Conservation (phyloP, 2,113 vertebrate species). For the Vulpes vulpes region DNA sequence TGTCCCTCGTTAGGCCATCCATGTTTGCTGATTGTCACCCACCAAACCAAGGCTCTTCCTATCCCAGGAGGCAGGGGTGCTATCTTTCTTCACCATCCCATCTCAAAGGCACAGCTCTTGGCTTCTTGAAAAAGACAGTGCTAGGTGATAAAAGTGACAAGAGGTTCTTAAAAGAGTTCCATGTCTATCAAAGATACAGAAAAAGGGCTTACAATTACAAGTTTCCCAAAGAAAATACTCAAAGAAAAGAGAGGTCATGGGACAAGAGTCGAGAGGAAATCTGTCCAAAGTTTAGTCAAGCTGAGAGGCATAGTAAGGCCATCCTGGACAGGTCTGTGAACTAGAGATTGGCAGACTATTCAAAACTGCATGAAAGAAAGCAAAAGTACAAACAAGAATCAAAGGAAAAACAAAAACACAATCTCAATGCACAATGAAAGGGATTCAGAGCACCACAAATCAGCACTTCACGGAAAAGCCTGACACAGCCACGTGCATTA, state of each 20-base stretch:
- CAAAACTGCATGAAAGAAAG: neutral
- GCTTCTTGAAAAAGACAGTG: neutral
- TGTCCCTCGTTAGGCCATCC: neutral
- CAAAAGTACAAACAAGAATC: neutral
- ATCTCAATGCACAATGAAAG: neutral
- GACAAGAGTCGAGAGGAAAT: neutral
- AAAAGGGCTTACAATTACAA: neutral
- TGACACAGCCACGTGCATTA: fast-evolving
- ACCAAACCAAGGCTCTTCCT: too few relatives aligned
- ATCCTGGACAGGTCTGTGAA: neutral
- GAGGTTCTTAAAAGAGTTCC: neutral
- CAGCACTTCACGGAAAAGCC: fast-evolving
- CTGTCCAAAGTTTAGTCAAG: neutral
- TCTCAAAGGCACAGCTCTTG: neutral
- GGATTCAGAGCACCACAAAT: fast-evolving
- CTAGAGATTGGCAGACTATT: neutral
- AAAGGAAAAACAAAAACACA: neutral
- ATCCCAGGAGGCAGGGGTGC: neutral
- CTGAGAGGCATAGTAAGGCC: too few relatives aligned
- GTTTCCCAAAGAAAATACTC: neutral
- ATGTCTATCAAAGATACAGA: neutral
- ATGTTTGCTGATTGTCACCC: neutral
- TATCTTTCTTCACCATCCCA: fast-evolving
- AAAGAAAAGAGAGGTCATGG: neutral
- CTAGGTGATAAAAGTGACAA: neutral